Conservation (phyloP, 1,140 invertebrate species). For the Subanguina moxae region DNA sequence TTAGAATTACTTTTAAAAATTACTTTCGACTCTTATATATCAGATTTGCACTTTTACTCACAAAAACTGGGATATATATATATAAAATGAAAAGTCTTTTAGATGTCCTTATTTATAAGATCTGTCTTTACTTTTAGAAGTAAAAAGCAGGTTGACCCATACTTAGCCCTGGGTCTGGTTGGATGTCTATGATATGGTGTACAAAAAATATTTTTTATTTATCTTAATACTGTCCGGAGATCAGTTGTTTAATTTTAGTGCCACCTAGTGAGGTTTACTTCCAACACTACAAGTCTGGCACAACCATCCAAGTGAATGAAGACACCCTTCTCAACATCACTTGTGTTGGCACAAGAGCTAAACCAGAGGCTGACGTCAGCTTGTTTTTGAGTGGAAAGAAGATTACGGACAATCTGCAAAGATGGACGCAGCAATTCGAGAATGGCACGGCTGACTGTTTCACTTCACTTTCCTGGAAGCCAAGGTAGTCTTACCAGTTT, state of each 20-base stretch:
- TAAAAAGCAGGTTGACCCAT: too few relatives aligned
- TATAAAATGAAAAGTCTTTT: too few relatives aligned
- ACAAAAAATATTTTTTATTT: too few relatives aligned
- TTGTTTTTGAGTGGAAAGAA: constrained; percentile 43
- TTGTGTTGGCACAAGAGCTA: constrained; percentile 31
- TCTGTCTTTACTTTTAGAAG: too few relatives aligned
- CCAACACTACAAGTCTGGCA: constrained; percentile 33
- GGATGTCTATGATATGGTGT: too few relatives aligned
- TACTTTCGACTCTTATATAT: too few relatives aligned
- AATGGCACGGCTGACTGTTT: constrained; percentile 37
- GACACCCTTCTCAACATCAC: constrained; percentile 41
- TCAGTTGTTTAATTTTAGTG: constrained; percentile 40
- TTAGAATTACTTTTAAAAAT: constrained; percentile 8
- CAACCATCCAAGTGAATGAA: constrained; percentile 36
- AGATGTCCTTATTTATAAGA: too few relatives aligned
- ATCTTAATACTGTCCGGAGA: too few relatives aligned
- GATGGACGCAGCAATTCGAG: constrained; percentile 21
- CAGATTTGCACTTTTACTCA: too few relatives aligned
- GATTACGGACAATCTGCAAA: constrained; percentile 31
- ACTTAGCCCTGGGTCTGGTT: too few relatives aligned
- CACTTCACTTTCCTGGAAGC: constrained; percentile 29
- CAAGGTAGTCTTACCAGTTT: too few relatives aligned
- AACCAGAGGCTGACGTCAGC: constrained; percentile 32
- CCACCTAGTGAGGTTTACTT: constrained; percentile 39
- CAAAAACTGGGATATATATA: too few relatives aligned